Percentiles rank a stretch among this genome's conserved stretches.
These are phyloP conservation scores for Peromyscus polionotus DNA, from an alignment of 2,113 vertebrate species.

Conservation along the genomic window DNA sequence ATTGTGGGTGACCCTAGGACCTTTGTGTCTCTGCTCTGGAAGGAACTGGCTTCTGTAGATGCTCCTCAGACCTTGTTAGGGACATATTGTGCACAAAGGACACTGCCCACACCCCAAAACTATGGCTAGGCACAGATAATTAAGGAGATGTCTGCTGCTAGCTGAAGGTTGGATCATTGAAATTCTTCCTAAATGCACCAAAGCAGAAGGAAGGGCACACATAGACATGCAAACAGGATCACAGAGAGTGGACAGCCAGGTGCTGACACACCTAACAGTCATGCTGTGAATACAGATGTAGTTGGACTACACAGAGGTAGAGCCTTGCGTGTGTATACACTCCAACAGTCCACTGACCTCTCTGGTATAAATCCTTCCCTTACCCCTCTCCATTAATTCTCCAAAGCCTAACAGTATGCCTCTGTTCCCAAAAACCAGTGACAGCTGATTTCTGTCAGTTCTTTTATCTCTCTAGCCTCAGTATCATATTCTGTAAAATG, in stretches of 20 bases:
- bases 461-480: constrained; percentile 59
- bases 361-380: constrained; percentile 13
- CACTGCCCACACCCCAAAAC: constrained; percentile 24
- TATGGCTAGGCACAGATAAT: neutral
- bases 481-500: constrained; percentile 60
- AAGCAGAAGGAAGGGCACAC: constrained; percentile 11
- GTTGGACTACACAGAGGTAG: neutral
- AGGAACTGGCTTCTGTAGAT: neutral
- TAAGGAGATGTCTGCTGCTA: constrained; percentile 2
- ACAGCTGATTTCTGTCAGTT: constrained; percentile 27
- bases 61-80: neutral
- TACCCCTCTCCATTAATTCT: neutral
- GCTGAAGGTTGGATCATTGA: neutral
- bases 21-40: constrained; percentile 27
- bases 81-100: neutral
- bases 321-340: neutral
- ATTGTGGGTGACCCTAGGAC: neutral
- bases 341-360: neutral
- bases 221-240: constrained; percentile 16
- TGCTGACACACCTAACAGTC: neutral
- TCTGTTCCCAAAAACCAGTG: constrained; percentile 37
- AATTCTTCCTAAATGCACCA: constrained; percentile 40
- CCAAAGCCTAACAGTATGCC: neutral
- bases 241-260: neutral
- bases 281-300: neutral